Evolutionary conservation across 1,140 invertebrate genomes (phyloP), one percentile per base, ranked within the genome.

Genomic region (Caerostris darwini): DNA sequence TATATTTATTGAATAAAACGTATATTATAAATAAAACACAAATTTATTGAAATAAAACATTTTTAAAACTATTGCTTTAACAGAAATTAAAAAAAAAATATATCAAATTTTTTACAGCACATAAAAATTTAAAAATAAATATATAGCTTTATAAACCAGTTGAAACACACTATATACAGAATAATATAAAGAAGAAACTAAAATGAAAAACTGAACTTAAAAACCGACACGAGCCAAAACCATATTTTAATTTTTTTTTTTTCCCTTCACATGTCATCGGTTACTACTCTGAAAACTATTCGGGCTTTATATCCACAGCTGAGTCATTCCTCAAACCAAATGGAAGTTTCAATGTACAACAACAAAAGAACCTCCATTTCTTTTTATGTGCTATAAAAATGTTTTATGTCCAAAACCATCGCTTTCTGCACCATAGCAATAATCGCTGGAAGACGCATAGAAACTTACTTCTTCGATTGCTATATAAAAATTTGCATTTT

Each of bases 311-410:
- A 77, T 12, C 71, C 69, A 7, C 71, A 50, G 71, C 12, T 34
- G 71, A 19, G 34, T 77, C 71, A 77, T 77, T 77, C 53, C 71
- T 50, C 53, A 50, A 50, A 34, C 34, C 71, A 77, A 77, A 77
- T 77, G 53, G 34, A 77, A 77, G 34, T 34, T 77, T 53, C 71
- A 50, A 77, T 77, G 14, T 12, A 19, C n/a, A 5, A 34, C 53
- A 77, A 77, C 71, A 50, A 77, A 19, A 77, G 71, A 77, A 53
- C 71, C 71, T 12, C 53, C 71, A 8, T 50, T 77, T 34, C 14
- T 77, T 77, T 77, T 77, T 77, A 77, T 77, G 71, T 12, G 71
- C 71, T 77, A 77, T 77, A 77, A 77, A 77, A 77, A 77, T 77
- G 34, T 77, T 77, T 77, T 77, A 77, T 77, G 71, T 77, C 53